Base-by-base conservation (phyloP, 2,888 invertebrate species). In the Meiosimyza decipiens region DNA sequence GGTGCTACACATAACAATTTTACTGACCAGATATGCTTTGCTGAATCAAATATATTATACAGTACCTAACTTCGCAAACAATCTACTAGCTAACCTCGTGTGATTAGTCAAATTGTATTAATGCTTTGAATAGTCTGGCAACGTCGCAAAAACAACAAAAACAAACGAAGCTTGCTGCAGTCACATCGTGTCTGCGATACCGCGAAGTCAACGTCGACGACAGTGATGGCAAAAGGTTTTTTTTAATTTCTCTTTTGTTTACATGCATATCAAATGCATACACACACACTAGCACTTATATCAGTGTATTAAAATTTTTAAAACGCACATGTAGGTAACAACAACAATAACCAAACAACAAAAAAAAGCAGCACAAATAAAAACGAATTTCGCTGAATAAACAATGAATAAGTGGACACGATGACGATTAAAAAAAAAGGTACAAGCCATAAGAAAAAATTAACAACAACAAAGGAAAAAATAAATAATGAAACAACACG, bases 331-430 rank as follows among this genome's bases (percentile, higher is more conserved):
- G 51, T 6, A 65, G 50, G 22, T 15, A 52, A 52, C 28, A 40
- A 40, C 28, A 40, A 33, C 13, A 40, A 40, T 4, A 33, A 52
- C 51, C 65, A 52, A 15, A 13, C 1, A 15, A 51, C 28, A 62
- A 62, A 18, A 52, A 40, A 40, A 40, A 40, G 9, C 40, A 40
- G 40, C 40, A 40, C 40, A 40, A 52, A 66, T 40, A 66, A 66
- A 66, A 54, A 16, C 51, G 65, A 50, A 65, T 52, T 65, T 65
- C 65, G 50, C 50, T 52, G 54, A 66, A 40, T 40, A 66, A 66
- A 66, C 54, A 66, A 54, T 66, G 54, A 66, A 66, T 40, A 66
- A 40, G 54, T 66, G 33, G 54, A 66, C 66, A 54, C 40, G 66
- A 66, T 65, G 66, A 66, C 66, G 66, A 66, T 54, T 52, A 54